Conservation (phyloP, 2,113 vertebrate genomes). For the Thryonomys swinderianus region DNA sequence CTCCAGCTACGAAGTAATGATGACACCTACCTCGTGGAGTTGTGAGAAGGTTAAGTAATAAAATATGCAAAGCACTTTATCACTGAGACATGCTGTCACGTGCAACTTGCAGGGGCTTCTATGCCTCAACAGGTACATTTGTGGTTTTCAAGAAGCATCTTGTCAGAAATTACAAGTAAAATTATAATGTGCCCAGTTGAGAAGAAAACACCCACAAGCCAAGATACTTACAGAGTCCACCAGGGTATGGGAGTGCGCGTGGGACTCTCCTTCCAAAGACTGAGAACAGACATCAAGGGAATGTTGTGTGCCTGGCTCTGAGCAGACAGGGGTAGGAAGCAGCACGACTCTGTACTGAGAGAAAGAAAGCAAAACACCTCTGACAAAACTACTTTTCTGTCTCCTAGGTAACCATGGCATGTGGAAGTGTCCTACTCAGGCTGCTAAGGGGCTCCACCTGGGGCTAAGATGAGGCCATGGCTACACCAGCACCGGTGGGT, state of each 20-base stretch:
- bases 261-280: constrained; percentile 69
- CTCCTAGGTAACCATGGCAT: background rate
- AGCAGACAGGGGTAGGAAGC: constrained; percentile 87
- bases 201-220: background rate
- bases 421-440: background rate
- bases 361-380: constrained; percentile 18
- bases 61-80: background rate
- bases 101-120: background rate
- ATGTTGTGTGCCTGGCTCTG: constrained; percentile 87
- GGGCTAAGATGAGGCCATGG: background rate
- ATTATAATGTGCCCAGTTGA: background rate
- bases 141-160: constrained; percentile 20
- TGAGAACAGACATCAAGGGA: constrained; percentile 90
- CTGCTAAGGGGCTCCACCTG: background rate
- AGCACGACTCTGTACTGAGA: constrained; percentile 84
- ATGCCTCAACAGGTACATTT: background rate
- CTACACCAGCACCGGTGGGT: background rate
- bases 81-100: background rate
- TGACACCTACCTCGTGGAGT: background rate
- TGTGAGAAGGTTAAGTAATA: background rate
- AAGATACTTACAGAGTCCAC: constrained; percentile 92
- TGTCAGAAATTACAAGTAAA: constrained; percentile 20
- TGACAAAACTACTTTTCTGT: background rate
- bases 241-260: constrained; percentile 85
- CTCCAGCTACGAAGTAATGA: background rate